Conservation (phyloP, 1,140 invertebrate species). For the Reticulitermes speratus region DNA sequence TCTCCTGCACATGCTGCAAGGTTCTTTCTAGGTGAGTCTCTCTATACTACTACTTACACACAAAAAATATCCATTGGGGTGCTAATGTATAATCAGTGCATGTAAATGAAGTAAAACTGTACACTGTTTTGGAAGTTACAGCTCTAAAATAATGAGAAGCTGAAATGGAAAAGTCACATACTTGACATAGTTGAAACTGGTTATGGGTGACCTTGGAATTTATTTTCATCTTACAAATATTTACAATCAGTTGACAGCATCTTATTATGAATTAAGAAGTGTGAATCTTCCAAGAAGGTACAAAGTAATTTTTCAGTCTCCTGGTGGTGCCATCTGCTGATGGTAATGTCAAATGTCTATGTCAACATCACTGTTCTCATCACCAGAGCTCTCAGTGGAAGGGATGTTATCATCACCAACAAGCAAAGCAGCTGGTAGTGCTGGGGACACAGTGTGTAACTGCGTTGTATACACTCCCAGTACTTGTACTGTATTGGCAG, state of each 20-base stretch:
- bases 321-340: conserved; percentile 18
- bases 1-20: too few species aligned
- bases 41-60: neutral
- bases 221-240: neutral
- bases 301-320: neutral
- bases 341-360: conserved; percentile 49
- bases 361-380: conserved; percentile 52
- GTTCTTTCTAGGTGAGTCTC: too few species aligned
- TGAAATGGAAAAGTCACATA: too few species aligned
- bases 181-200: too few species aligned
- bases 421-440: conserved; percentile 50
- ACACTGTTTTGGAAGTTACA: neutral
- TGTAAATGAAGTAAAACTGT: neutral
- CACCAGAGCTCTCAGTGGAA: conserved; percentile 50
- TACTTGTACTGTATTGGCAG: conserved; percentile 51
- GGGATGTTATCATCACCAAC: conserved; percentile 51
- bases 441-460: conserved; percentile 51
- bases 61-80: neutral
- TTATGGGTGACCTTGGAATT: too few species aligned
- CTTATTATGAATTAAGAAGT: neutral
- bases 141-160: neutral
- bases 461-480: conserved; percentile 51
- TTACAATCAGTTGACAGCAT: neutral
- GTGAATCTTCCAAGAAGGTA: neutral
- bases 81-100: neutral